A percentile compares a stretch with the other conserved stretches of the same genome.
Evolutionary conservation across 2,113 vertebrate genomes (phyloP).

Genomic region (Lamprotornis superbus): DNA sequence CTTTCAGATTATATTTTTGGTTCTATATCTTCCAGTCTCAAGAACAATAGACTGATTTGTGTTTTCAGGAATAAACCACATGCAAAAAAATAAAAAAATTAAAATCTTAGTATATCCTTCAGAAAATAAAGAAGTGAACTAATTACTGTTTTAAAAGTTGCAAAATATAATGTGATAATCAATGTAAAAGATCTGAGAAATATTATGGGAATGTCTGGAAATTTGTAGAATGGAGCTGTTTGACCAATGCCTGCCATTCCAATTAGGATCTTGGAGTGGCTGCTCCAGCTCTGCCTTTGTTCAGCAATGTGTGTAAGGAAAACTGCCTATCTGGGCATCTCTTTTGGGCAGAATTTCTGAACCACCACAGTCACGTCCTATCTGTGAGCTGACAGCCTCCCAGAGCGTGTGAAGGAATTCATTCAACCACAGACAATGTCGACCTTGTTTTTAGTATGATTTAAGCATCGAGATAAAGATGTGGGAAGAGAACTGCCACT

Average conservation of each 20-base stretch:
- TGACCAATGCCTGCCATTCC: neutral
- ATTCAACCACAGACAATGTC: neutral
- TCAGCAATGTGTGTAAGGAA: neutral
- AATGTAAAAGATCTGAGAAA: neutral
- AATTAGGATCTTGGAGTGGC: no score
- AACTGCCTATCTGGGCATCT: neutral
- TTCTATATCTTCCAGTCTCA: neutral
- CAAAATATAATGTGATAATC: neutral
- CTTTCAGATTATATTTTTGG: neutral
- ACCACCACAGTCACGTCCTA: neutral
- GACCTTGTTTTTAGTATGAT: neutral
- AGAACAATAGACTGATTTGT: neutral
- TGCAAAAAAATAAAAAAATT: neutral
- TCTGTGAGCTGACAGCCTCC: neutral
- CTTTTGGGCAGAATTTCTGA: neutral
- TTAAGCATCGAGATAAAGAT: neutral
- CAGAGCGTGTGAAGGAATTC: accelerated
- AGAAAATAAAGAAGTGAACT: neutral
- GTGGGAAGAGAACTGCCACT: neutral
- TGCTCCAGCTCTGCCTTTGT: neutral
- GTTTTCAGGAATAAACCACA: neutral
- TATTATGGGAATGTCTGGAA: neutral
- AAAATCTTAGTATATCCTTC: neutral
- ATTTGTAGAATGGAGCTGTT: neutral
- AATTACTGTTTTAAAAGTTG: neutral